Conservation (phyloP, 2,888 invertebrate species). For the Cacoxenus indagator region DNA sequence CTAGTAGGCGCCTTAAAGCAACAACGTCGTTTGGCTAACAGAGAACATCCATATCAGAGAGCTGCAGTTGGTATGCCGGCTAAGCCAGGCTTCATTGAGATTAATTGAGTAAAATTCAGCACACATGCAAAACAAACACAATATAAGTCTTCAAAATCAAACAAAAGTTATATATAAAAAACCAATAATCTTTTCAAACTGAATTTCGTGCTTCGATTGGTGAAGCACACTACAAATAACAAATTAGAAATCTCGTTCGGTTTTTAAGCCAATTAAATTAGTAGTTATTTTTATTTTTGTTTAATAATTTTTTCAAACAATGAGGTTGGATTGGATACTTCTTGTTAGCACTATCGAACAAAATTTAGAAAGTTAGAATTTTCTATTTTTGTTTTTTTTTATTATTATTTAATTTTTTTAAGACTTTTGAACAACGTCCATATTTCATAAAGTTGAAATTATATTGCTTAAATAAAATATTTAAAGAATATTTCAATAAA, state of each 20-base stretch:
- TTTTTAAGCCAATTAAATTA: too few relatives aligned
- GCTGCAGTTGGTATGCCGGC: slow-evolving; percentile 81
- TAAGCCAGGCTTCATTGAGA: slow-evolving; percentile 71
- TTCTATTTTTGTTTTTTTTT: too few relatives aligned
- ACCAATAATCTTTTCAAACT: slow-evolving; percentile 6
- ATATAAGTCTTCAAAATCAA: slow-evolving; percentile 23
- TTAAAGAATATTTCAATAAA: slow-evolving; percentile 21
- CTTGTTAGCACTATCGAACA: too few relatives aligned
- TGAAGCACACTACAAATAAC: too few relatives aligned
- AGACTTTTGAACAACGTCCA: too few relatives aligned
- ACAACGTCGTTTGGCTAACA: slow-evolving; percentile 86
- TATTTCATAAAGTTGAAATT: slow-evolving; percentile 31
- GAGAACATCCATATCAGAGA: slow-evolving; percentile 99
- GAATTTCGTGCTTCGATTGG: too few relatives aligned
- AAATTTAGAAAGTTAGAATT: too few relatives aligned
- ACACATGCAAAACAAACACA: slow-evolving; percentile 21
- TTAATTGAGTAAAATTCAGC: slow-evolving; percentile 33
- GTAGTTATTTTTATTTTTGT: too few relatives aligned
- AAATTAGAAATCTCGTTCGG: too few relatives aligned
- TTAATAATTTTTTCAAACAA: too few relatives aligned
- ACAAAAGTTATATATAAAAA: background rate
- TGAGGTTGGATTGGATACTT: too few relatives aligned
- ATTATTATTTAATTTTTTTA: too few relatives aligned
- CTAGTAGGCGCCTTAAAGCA: slow-evolving; percentile 73
- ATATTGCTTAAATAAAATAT: background rate